A percentile compares a stretch with the other conserved stretches of the same genome.
Evolutionary conservation across 2,113 vertebrate genomes (phyloP).

Genomic region (Etheostoma cragini): DNA sequence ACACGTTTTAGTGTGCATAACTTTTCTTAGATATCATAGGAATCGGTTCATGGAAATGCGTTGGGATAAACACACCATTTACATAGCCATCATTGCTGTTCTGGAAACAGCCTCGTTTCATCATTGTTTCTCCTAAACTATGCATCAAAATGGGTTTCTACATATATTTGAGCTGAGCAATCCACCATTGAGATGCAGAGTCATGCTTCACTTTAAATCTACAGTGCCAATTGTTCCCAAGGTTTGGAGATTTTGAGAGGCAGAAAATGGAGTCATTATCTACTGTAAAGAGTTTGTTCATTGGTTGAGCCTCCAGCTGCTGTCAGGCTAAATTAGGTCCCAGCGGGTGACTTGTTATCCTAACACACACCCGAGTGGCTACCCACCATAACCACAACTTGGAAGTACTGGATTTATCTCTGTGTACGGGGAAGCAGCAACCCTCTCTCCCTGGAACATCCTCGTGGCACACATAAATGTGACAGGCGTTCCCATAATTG

Average conservation of each 20-base stretch:
- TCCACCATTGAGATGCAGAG: background rate
- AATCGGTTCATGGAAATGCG: too few relatives aligned
- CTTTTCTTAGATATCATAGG: too few relatives aligned
- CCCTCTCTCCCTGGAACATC: background rate
- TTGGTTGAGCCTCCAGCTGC: conserved; percentile 34
- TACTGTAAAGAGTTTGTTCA: conserved; percentile 11
- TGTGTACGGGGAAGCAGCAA: conserved; percentile 19
- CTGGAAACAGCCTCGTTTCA: background rate
- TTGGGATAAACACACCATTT: too few relatives aligned
- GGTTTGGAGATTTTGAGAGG: conserved; percentile 17
- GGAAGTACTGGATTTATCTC: conserved; percentile 9
- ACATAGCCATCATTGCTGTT: background rate
- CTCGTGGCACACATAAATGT: background rate
- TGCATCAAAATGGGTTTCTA: background rate
- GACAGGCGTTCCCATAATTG: background rate
- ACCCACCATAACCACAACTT: conserved; percentile 1
- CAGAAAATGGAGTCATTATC: conserved; percentile 31
- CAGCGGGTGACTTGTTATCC: conserved; percentile 26
- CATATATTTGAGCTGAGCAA: conserved; percentile 2
- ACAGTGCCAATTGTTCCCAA: conserved; percentile 1
- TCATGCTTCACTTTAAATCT: conserved; percentile 29
- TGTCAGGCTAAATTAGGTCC: conserved; percentile 1
- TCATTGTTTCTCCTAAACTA: background rate
- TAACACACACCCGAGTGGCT: background rate
- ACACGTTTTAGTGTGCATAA: too few relatives aligned